phyloP scores from a whole-genome alignment of 2,888 invertebrate genomes.

The Gastracanthus pulcherrimus region DNA sequence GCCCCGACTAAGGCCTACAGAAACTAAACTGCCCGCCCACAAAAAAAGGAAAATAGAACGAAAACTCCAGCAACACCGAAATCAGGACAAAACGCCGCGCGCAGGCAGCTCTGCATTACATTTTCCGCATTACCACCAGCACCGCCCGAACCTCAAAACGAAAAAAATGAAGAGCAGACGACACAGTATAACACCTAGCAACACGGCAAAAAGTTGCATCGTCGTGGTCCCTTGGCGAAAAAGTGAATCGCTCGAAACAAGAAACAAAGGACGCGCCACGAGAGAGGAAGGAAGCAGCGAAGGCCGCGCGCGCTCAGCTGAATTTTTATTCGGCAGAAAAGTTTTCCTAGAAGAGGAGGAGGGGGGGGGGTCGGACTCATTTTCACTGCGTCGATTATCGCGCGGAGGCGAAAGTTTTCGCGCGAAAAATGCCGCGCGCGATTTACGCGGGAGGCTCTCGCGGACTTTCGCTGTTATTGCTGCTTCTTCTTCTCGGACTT shows the following conservation, averaged over 20 bases:
- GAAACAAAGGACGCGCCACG: neutral
- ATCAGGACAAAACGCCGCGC: neutral
- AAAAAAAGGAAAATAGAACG: neutral
- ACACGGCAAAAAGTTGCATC: neutral
- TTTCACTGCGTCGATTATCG: slow-evolving; percentile 18
- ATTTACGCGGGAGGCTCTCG: neutral
- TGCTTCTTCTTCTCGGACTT: neutral
- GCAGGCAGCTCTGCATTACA: neutral
- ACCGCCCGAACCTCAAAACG: neutral
- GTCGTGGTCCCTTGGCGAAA: no score
- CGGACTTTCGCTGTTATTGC: neutral
- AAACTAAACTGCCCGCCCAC: neutral
- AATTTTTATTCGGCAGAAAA: neutral
- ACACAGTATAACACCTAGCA: neutral
- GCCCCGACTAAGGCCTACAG: neutral
- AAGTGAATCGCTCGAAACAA: slow-evolving; percentile 1
- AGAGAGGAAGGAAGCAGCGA: neutral
- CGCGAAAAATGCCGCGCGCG: neutral
- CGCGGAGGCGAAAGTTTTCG: slow-evolving; percentile 13
- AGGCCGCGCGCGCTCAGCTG: neutral
- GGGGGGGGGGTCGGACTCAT: neutral
- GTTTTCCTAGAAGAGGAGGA: neutral
- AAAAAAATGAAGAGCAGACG: neutral
- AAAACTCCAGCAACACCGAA: neutral
- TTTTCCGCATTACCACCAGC: neutral